Conservation (phyloP, 2,888 invertebrate species). For the Steinernema hermaphroditum region DNA sequence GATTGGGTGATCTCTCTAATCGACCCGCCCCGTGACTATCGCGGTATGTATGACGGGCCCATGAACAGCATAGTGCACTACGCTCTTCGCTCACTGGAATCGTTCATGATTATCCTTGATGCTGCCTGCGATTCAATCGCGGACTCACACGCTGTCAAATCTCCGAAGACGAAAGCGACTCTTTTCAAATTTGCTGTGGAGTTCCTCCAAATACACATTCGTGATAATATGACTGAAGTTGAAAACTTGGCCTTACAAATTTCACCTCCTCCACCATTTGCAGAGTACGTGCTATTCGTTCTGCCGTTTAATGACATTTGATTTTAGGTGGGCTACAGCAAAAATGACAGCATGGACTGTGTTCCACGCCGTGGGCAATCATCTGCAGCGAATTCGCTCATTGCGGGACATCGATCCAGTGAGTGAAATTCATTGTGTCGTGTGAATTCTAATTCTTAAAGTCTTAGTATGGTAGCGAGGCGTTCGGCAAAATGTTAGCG, state of each 20-base stretch:
- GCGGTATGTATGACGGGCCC: background rate
- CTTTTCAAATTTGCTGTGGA: background rate
- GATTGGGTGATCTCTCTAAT: background rate
- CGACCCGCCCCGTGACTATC: background rate
- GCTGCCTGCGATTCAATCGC: background rate
- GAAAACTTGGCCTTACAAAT: background rate
- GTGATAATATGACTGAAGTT: background rate
- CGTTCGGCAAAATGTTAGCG: background rate
- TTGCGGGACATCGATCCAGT: background rate
- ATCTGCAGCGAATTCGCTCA: background rate
- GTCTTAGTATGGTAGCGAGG: background rate
- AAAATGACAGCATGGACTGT: background rate
- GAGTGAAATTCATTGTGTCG: background rate
- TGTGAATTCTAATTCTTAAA: background rate
- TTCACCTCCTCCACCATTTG: background rate
- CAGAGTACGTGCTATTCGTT: background rate
- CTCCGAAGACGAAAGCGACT: background rate
- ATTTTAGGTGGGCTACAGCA: conserved; percentile 1
- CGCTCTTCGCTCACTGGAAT: background rate
- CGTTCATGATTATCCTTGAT: background rate
- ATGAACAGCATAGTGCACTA: background rate
- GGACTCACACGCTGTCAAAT: background rate
- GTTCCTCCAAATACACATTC: background rate
- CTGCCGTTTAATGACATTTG: background rate
- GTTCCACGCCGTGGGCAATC: background rate